Evolutionary conservation across 2,888 invertebrate species (phyloP).

Genomic region (Cerceris rybyensis): DNA sequence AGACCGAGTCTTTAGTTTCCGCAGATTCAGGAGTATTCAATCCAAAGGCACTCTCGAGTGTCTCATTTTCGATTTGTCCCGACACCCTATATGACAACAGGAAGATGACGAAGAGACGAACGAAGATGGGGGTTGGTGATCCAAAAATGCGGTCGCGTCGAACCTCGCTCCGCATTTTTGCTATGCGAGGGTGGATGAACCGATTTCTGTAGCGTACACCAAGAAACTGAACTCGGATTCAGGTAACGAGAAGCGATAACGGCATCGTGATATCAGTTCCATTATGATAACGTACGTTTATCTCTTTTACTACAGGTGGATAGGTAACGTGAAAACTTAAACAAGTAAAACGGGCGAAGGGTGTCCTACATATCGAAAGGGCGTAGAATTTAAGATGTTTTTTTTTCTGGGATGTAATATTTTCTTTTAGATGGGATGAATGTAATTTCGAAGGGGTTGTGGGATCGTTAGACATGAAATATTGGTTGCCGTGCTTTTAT

Average conservation of each 20-base stretch:
- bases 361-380: constrained; percentile 64
- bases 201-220: constrained; percentile 60
- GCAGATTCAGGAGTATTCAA: constrained; percentile 42
- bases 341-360: constrained; percentile 42
- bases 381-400: constrained; percentile 1
- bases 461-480: neutral
- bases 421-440: neutral
- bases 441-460: neutral
- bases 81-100: constrained; percentile 6
- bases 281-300: constrained; percentile 73
- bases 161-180: constrained; percentile 55
- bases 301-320: constrained; percentile 68
- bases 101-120: constrained; percentile 15
- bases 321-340: constrained; percentile 47
- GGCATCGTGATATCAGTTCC: constrained; percentile 71
- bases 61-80: constrained; percentile 49
- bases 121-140: constrained; percentile 24
- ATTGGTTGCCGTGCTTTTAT: neutral
- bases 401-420: too few relatives aligned
- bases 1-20: constrained; percentile 23
- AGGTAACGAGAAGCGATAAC: constrained; percentile 67
- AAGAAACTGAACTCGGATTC: constrained; percentile 61
- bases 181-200: constrained; percentile 26
- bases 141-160: constrained; percentile 38
- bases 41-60: constrained; percentile 71